Evolutionary conservation across 2,113 vertebrate species (phyloP), one percentile per base, ranked within the genome.

Genomic region (Ranitomeya variabilis): DNA sequence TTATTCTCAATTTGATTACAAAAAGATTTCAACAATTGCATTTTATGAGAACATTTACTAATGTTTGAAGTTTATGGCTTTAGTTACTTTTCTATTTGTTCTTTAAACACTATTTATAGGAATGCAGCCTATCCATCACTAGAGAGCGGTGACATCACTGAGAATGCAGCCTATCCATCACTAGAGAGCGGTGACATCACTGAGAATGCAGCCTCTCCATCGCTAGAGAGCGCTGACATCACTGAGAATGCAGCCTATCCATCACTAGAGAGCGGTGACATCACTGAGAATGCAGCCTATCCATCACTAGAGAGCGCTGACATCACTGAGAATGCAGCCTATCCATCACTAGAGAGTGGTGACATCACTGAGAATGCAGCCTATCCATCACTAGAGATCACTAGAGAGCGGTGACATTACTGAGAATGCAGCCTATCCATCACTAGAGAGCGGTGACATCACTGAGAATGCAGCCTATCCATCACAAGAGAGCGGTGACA

Each of bases 1-100:
- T 78, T 86, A 86, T 51, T 21, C 8, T 82, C 57, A 18, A 82
- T 57, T 19, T 19, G 7, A 26, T 60, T 37, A 82, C 80, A 82
- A 82, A 62, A 45, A 62, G 80, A 26, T 54, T 14, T 31, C 7
- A 73, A 73, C 69, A 37, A 37, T 31, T 73, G 14, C 6, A 19
- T 74, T 45, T 2, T 45, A 45, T 37, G 71, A 19, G 37, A 74
- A 74, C 23, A 14, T 73, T 31, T 73, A 73, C 23, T 15, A 15
- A 1, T 37, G 14, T 14, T 73, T 73, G 6, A 73, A 4, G 2
- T 26, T 59, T 59, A 23, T 6, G 37, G 37, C 37, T 45, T 45
- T 45, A 45, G 5, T 45, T 45, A 45, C 37, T 45, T 45, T 45
- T 45, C 37, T 45, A 45, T 45, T 45, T 45, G 37, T 45, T 45